These are phyloP conservation scores for Acomys russatus DNA, from an alignment of 2,797 vertebrate species.

Conservation along the genomic window DNA sequence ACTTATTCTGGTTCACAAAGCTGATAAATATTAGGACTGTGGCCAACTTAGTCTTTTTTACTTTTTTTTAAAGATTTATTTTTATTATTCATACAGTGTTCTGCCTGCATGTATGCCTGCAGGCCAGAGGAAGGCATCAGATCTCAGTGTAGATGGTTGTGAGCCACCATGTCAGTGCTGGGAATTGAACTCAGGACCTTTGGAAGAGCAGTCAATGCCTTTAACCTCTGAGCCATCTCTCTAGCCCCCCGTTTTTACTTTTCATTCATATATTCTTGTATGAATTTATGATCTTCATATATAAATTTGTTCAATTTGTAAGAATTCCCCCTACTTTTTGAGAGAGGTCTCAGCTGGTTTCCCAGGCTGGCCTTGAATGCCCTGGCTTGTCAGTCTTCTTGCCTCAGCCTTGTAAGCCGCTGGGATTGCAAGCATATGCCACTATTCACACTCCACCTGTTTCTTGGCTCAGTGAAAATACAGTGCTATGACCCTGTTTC, in stretches of 20 bases:
- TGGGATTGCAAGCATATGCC: background rate
- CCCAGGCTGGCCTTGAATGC: background rate
- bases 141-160: too few species aligned
- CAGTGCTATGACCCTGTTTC: background rate
- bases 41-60: conserved; percentile 20
- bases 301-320: conserved; percentile 33
- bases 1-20: background rate
- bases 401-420: background rate
- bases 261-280: conserved; percentile 50
- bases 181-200: too few species aligned
- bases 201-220: too few species aligned
- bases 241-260: background rate
- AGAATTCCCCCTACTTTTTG: background rate
- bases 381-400: background rate
- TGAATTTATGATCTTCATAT: background rate
- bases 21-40: background rate
- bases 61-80: background rate
- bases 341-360: background rate
- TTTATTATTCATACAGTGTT: too few species aligned
- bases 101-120: too few species aligned
- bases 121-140: too few species aligned
- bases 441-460: background rate
- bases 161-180: too few species aligned
- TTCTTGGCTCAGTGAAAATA: background rate
- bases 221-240: too few species aligned